phyloP scores from a whole-genome alignment of 1,140 invertebrate genomes.

The Lordiphosa stackelbergi region DNA sequence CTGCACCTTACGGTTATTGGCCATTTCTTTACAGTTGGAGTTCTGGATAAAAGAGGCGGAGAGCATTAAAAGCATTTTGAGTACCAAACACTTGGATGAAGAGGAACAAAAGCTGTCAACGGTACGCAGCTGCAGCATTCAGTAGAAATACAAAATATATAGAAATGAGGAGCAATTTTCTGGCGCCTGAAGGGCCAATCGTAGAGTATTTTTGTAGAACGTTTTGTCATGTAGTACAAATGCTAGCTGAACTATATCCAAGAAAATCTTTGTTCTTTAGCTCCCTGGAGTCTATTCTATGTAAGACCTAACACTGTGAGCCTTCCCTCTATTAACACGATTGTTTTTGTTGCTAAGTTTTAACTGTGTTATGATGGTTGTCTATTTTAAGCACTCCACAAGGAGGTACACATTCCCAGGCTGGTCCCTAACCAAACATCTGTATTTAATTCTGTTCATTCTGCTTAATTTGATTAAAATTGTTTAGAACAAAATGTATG shows the following conservation, averaged over 20 bases:
- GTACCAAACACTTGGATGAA: slow-evolving; percentile 68
- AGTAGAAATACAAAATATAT: slow-evolving; percentile 42
- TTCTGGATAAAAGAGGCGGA: slow-evolving; percentile 81
- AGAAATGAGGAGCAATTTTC: slow-evolving; percentile 28
- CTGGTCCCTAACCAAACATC: slow-evolving; percentile 10
- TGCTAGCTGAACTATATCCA: slow-evolving; percentile 29
- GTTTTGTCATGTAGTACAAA: slow-evolving; percentile 27
- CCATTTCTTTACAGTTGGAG: slow-evolving; percentile 74
- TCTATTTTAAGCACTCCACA: slow-evolving; percentile 36
- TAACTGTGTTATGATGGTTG: slow-evolving; percentile 12
- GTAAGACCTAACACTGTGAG: slow-evolving; percentile 3
- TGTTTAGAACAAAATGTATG: slow-evolving; percentile 34
- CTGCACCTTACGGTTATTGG: background rate
- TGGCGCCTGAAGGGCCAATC: slow-evolving; percentile 34
- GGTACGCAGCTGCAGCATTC: slow-evolving; percentile 71
- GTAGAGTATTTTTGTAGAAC: slow-evolving; percentile 66
- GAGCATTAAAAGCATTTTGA: slow-evolving; percentile 79
- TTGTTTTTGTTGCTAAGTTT: slow-evolving; percentile 32
- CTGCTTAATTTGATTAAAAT: slow-evolving; percentile 49
- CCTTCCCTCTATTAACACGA: slow-evolving; percentile 6
- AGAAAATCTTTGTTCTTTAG: slow-evolving; percentile 23
- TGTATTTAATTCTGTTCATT: slow-evolving; percentile 45
- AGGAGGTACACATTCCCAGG: slow-evolving; percentile 43
- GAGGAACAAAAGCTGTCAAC: slow-evolving; percentile 68
- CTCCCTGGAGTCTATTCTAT: slow-evolving; percentile 9